Percentiles rank a stretch among this genome's conserved stretches.
Evolutionary conservation across 1,140 invertebrate genomes (phyloP).

Genomic region (Microplitis demolitor): DNA sequence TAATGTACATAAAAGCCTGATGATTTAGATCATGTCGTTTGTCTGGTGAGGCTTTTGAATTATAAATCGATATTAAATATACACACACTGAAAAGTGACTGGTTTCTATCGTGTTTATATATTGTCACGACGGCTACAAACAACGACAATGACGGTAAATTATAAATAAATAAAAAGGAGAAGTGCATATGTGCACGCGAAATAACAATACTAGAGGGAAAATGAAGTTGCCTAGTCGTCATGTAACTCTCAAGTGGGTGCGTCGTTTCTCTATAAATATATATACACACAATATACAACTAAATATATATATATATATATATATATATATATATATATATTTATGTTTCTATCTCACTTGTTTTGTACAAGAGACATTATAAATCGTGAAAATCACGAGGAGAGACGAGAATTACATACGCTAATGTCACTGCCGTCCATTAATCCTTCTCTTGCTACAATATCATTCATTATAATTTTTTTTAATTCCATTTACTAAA

Average conservation of each 20-base stretch:
- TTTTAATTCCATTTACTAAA: not conserved
- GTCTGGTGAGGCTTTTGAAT: slow-evolving; percentile 54
- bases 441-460: slow-evolving; percentile 8
- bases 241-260: not conserved
- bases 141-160: not conserved
- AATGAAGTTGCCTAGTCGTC: slow-evolving; percentile 35
- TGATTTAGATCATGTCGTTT: slow-evolving; percentile 45
- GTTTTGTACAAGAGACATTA: not conserved
- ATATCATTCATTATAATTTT: slow-evolving; percentile 3
- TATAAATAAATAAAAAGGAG: not conserved
- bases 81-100: no score
- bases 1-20: slow-evolving; percentile 46
- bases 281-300: not conserved
- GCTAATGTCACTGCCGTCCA: slow-evolving; percentile 15
- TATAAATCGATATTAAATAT: slow-evolving; percentile 39
- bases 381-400: slow-evolving; percentile 23
- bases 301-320: no score
- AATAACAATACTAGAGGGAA: slow-evolving; percentile 42
- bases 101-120: slow-evolving; percentile 32
- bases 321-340: not conserved
- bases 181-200: slow-evolving; percentile 28
- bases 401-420: slow-evolving; percentile 4
- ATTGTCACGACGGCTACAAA: no score
- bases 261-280: slow-evolving; percentile 1
- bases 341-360: not conserved